Base-by-base conservation (phyloP, 2,113 vertebrate species). In the Zonotrichia leucophrys region DNA sequence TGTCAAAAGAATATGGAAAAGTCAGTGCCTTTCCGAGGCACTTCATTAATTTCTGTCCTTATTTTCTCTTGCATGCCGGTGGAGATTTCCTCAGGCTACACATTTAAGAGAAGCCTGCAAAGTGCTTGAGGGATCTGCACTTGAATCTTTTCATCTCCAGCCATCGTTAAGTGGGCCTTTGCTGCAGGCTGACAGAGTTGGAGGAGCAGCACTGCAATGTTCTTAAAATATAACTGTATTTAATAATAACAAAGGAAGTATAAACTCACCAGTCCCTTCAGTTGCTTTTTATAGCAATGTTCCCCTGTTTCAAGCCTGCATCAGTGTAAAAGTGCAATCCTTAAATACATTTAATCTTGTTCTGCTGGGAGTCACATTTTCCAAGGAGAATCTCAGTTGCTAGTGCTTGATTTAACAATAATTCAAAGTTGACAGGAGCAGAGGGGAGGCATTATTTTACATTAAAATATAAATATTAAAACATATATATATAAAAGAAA, bases 111-210 rank as follows among this genome's bases (percentile, higher is more conserved):
- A 90, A 91, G 33, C 59, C 13, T 89, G 73, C 6, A 7, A 33
- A 85, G n/a, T 77, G 78, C 83, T 89, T 23, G 50, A 92, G 93
- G 83, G 79, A 63, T 85, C 74, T 67, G 53, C 76, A 27, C 21
- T 92, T 70, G 42, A 91, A 80, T 94, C 44, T 96, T 95, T 96
- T 89, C 22, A 94, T 93, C 69, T 94, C 83, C 67, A 66, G 60
- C 67, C 44, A 2, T 94, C 1, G 1, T 72, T 95, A 93, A 92
- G 73, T 41, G 31, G 39, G 87, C 33, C 35, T 87, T 95, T 49
- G 58, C 87, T 88, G 59, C 70, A 76, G 87, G 78, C 84, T 66
- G 52, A 22, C 0, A 1, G 74, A 92, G 53, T 79, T 31, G 56
- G 74, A 79, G 64, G 30, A 91, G 82, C 35, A 1, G 9, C 63